Base-by-base conservation (phyloP, 2,797 vertebrate species). In the Simalia tracyae region DNA sequence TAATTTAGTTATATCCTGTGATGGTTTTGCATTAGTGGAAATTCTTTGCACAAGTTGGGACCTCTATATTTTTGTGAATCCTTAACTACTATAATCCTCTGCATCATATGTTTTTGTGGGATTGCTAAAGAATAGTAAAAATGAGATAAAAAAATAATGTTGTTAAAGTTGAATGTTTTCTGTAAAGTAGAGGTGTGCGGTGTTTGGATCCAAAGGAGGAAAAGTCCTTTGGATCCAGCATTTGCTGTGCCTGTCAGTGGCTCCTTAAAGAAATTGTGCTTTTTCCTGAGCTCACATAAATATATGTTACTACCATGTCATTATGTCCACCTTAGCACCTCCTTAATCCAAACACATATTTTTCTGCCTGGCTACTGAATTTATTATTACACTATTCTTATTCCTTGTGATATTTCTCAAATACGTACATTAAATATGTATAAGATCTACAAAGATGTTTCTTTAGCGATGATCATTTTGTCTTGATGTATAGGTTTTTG, bases 401-500 rank as follows among this genome's bases (percentile, higher is more conserved):
- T 22, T 22, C 17, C 3, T 7, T 76, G 15, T 72, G 31, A 42
- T 42, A 76, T 76, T 76, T 76, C 68, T 76, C 72, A 81, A 81
- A 24, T 46, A 46, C 4, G 31, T 76, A 10, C 42, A 46, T 81
- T 81, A 81, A 46, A 46, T 72, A 72, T 81, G 19, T 81, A 9
- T 46, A 81, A 81, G 46, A 46, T 46, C 36, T 81, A 81, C 72
- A 46, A 81, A 46, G 4, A 46, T 24, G 36, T 81, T 46, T 81
- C 19, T 46, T 9, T 86, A 54, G 42, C 42, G 86, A 86, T 31
- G 8, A 81, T 72, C 61, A 5, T 31, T 90, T 94, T 93, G 24
- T 90, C 92, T 95, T 95, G 50, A 92, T 95, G 94, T 96, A 59
- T 94, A 99, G 99, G 99, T 99, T 93, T 99, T 99, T 94, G 99